These are phyloP conservation scores for Glandiceps talaboti DNA, from an alignment of 53 echinoderm and acorn worm species.

Conservation along the genomic window DNA sequence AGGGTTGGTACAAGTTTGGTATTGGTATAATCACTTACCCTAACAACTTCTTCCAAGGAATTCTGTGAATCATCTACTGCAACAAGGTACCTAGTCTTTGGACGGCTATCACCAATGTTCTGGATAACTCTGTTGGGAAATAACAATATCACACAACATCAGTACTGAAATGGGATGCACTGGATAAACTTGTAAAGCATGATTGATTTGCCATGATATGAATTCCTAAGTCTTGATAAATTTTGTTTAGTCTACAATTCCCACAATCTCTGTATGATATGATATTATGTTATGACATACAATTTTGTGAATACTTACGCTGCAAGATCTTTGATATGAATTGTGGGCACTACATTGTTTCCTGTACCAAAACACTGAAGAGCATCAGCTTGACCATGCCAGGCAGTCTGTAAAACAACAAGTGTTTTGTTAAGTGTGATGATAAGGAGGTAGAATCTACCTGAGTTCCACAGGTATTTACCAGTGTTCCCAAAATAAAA, in stretches of 20 bases:
- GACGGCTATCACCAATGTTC: conserved; percentile 91
- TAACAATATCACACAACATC: background rate
- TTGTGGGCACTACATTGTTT: conserved; percentile 90
- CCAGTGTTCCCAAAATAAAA: too few species aligned
- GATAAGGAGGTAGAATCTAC: too few species aligned
- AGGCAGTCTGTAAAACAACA: conserved; percentile 82
- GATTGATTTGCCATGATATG: too few species aligned
- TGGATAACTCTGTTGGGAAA: conserved; percentile 69
- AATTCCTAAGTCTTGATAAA: too few species aligned
- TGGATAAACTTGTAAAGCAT: too few species aligned
- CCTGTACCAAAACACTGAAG: conserved; percentile 96
- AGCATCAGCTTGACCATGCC: conserved; percentile 90
- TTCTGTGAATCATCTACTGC: conserved; percentile 99
- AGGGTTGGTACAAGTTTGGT: too few species aligned
- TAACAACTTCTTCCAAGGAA: conserved; percentile 83
- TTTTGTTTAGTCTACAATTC: too few species aligned
- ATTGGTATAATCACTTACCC: too few species aligned
- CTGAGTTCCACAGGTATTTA: too few species aligned
- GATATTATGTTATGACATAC: too few species aligned
- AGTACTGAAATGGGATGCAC: background rate
- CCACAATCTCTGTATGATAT: too few species aligned
- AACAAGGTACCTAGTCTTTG: conserved; percentile 91
- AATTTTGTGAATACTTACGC: conserved; percentile 54
- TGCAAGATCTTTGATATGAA: conserved; percentile 93
- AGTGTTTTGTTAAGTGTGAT: too few species aligned